Percentiles rank a stretch among this genome's conserved stretches.
Conservation (phyloP, 2,888 invertebrate genomes). For the Acleris sparsana region DNA sequence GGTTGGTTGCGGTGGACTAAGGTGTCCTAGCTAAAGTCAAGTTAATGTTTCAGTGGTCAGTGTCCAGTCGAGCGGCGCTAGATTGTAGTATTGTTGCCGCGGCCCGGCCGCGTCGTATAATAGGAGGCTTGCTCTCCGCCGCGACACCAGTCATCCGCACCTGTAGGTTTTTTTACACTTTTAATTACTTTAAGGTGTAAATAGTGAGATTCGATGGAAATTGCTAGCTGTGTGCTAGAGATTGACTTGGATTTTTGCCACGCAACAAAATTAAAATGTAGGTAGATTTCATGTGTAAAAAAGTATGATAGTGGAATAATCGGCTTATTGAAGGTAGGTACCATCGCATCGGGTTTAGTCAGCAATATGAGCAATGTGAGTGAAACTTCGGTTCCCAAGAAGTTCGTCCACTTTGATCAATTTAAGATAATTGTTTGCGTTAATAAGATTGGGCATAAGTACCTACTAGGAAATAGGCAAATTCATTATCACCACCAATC, state of each 20-base stretch:
- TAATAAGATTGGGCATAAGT: too few species aligned
- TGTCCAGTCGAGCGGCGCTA: slow-evolving; percentile 78
- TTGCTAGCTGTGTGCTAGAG: not conserved
- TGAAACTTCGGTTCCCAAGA: too few species aligned
- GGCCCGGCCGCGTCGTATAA: slow-evolving; percentile 63
- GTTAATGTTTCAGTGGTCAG: slow-evolving; percentile 80
- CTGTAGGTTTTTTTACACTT: slow-evolving; percentile 77
- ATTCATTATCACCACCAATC: too few species aligned
- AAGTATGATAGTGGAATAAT: not conserved
- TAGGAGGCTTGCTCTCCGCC: slow-evolving; percentile 77
- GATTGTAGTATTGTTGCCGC: slow-evolving; percentile 66
- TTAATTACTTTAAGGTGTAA: slow-evolving; percentile 56
- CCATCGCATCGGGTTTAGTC: too few species aligned
- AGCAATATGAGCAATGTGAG: too few species aligned
- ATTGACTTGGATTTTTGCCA: not conserved
- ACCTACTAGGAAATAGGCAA: too few species aligned
- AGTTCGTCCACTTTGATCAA: too few species aligned
- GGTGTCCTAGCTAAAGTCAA: slow-evolving; percentile 65
- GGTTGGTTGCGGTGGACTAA: slow-evolving; percentile 66
- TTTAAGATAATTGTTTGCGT: too few species aligned
- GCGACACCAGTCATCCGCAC: slow-evolving; percentile 72
- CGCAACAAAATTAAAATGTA: not conserved
- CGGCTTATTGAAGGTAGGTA: too few species aligned
- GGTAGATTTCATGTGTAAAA: not conserved
- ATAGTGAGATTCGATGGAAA: not conserved